Base-by-base conservation (phyloP, 2,888 invertebrate genomes). In the Drosophila siamana region DNA sequence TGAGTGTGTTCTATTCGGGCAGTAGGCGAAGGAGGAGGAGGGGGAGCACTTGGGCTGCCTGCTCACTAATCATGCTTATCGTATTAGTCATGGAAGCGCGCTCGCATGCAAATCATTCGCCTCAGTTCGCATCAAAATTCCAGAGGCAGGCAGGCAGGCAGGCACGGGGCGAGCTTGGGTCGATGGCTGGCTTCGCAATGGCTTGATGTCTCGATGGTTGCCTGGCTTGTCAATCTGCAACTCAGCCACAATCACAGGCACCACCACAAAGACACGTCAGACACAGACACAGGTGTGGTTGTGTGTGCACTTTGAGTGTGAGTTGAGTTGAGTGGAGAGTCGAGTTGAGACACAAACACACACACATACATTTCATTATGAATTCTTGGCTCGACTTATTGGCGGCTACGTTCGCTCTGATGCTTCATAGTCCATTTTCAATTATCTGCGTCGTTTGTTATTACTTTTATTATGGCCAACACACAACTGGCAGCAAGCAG, bases 391-490 rank as follows among this genome's bases (percentile, higher is more conserved):
- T 62, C 57, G 68, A 68, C 68, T 78, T 72, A 74, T 72, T 71
- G 74, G 59, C 67, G 60, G 60, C 66, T 66, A 51, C 69, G 60
- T 55, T 59, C 65, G 41, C 71, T 55, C 63, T 41, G 63, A 57
- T 74, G 61, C 74, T 84, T 76, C 82, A 86, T 86, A 86, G 85
- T 76, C 87, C 85, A 86, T 86, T 86, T 86, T 86, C 85, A 86
- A 86, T 86, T 86, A 86, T 85, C 85, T 82, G 72, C 85, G 85
- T 86, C 85, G 80, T 86, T 86, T 85, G 85, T 85, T 86, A 86
- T 86, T 86, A 86, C 85, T 85, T 86, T 86, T 86, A 82, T 86
- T 86, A 85, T 74, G 83, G 67, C 69, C 77, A 75, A 61, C 66
- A 61, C 63, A 9, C 15, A 50, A 15, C 40, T 40, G 62, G 33